Percentiles rank a stretch among this genome's conserved stretches.
These are phyloP conservation scores for Meandrusa payeni DNA, from an alignment of 2,888 invertebrate species.

Conservation along the genomic window DNA sequence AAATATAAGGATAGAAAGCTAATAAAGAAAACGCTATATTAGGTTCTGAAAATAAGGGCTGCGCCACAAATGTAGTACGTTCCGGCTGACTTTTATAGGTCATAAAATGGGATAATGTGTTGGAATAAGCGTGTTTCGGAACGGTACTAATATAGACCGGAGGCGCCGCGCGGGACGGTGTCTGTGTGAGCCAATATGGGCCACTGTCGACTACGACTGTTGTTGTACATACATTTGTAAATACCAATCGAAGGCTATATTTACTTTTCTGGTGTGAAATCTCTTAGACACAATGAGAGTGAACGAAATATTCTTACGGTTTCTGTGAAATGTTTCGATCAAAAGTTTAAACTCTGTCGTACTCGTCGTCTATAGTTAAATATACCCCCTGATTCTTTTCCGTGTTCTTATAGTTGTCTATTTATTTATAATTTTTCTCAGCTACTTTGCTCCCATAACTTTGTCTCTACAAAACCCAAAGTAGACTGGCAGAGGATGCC, in stretches of 20 bases:
- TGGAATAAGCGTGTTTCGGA: slow-evolving; percentile 75
- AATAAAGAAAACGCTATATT: slow-evolving; percentile 72
- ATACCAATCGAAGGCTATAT: slow-evolving; percentile 28
- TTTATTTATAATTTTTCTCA: too few species aligned
- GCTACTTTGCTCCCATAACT: too few species aligned
- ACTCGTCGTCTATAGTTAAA: too few species aligned
- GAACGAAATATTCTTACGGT: too few species aligned
- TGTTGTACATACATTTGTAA: slow-evolving; percentile 38
- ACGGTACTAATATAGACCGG: slow-evolving; percentile 75
- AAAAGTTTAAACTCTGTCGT: too few species aligned
- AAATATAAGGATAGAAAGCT: slow-evolving; percentile 62
- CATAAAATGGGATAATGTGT: slow-evolving; percentile 78
- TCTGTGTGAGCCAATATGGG: slow-evolving; percentile 62
- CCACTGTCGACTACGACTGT: slow-evolving; percentile 41
- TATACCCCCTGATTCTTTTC: too few species aligned
- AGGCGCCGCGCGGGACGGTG: slow-evolving; percentile 52
- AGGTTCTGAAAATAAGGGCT: slow-evolving; percentile 75
- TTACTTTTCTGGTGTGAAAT: background rate
- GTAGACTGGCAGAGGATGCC: too few species aligned
- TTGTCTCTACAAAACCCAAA: too few species aligned
- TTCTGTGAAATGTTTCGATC: too few species aligned
- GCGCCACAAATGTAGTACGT: slow-evolving; percentile 73
- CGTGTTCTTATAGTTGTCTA: too few species aligned
- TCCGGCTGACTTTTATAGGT: slow-evolving; percentile 76
- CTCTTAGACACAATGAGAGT: too few species aligned